Conservation (phyloP, 2,888 invertebrate genomes). For the Meliscaeva auricollis region DNA sequence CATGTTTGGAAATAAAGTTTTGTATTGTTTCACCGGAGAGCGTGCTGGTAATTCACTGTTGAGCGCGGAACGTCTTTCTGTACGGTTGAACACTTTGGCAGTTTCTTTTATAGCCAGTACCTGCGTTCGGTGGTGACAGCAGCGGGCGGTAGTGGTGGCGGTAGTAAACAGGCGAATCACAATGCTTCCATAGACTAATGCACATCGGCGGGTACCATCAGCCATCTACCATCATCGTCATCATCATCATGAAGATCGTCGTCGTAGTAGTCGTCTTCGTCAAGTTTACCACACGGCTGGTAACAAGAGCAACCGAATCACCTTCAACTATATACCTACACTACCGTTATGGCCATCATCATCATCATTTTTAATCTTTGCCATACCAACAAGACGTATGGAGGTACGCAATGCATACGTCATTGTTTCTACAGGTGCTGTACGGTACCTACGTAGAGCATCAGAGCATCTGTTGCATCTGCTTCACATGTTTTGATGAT, state of each 20-base stretch:
- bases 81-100: conserved; percentile 82
- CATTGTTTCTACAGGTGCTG: conserved; percentile 68
- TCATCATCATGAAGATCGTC: conserved; percentile 8
- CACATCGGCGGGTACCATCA: conserved; percentile 68
- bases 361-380: conserved; percentile 35
- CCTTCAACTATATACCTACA: conserved; percentile 62
- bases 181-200: conserved; percentile 69
- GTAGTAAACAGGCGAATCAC: not conserved
- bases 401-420: conserved; percentile 57
- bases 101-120: conserved; percentile 82
- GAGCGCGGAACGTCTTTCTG: conserved; percentile 83
- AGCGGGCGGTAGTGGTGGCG: conserved; percentile 33
- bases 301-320: conserved; percentile 73
- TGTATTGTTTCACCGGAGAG: conserved; percentile 50
- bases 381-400: not conserved
- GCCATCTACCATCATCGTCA: conserved; percentile 24
- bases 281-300: conserved; percentile 52
- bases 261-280: conserved; percentile 25
- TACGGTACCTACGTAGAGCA: not conserved
- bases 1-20: conserved; percentile 78
- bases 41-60: conserved; percentile 78
- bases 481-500: conserved; percentile 53
- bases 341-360: conserved; percentile 39
- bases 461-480: not conserved
- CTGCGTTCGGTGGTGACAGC: conserved; percentile 76